Base-by-base conservation (phyloP, 2,888 invertebrate species). In the Cephus rjabovi region DNA sequence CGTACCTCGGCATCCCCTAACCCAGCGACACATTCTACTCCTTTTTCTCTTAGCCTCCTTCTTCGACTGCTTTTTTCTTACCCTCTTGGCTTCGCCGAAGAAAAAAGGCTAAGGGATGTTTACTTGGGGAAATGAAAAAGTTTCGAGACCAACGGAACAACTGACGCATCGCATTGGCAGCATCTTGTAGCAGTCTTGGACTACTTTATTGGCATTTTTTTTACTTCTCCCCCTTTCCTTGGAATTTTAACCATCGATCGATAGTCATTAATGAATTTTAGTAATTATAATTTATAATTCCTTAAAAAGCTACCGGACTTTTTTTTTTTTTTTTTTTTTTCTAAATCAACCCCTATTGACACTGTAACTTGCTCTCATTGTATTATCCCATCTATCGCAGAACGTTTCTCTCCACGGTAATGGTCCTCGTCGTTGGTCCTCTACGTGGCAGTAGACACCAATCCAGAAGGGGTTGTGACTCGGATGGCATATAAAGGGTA, bases 401-500 rank as follows among this genome's bases (percentile, higher is more conserved):
- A 56, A 56, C 56, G 56, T 56, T 56, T 56, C 56, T 56, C 56
- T 56, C 23, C 56, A 56, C 56, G 56, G 56, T 56, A 56, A 56
- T 56, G 56, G 56, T 56, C 56, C 56, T 56, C 23, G 56, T 56
- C 23, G 56, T 56, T 56, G 56, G 56, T 56, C 56, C 56, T 71
- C 71, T 71, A 9, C 71, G 71, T 34, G 71, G 30, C 30, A 15
- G 56, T 78, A 69, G 75, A 31, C 68, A 40, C 30, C 37, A 73
- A 75, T 31, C 75, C 78, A 37, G 68, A 76, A 76, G 75, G 79
- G 75, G 73, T 70, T 73, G 74, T 74, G 23, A 34, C 34, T 76
- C 73, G 73, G 71, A 79, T 76, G 56, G 33, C 56, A 34, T 81
- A 83, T 81, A 84, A 85, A 87, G 85, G 83, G 84, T 83, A 78